Percentiles rank a stretch among this genome's conserved stretches.
Evolutionary conservation across 2,797 vertebrate species (phyloP).

Genomic region (Coendou prehensilis): DNA sequence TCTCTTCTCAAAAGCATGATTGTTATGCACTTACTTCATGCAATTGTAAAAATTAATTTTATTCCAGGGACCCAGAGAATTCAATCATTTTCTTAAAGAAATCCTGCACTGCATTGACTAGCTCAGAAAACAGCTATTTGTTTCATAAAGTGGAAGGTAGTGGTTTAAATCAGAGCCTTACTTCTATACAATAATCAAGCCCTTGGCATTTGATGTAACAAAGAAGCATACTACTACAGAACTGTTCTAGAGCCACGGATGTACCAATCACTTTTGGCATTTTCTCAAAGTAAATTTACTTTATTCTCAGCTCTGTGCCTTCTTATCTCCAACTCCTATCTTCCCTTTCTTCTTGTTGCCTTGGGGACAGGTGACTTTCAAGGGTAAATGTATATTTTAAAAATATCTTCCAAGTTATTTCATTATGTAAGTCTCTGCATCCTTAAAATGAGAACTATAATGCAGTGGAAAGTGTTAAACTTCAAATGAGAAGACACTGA

Average conservation of each 20-base stretch:
- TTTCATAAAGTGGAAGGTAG: conserved; percentile 4
- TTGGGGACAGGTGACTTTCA: not conserved
- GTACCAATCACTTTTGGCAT: not conserved
- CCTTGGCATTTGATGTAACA: not conserved
- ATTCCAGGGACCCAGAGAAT: conserved; percentile 38
- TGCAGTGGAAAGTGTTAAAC: not conserved
- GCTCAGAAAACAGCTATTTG: conserved; percentile 63
- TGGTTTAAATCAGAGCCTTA: conserved; percentile 4
- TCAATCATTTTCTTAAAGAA: conserved; percentile 48
- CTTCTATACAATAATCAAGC: not conserved
- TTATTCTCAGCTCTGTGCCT: not conserved
- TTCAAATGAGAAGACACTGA: not conserved
- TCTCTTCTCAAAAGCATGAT: not conserved
- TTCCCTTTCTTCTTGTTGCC: not conserved
- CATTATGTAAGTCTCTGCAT: not conserved
- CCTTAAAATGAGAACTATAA: not conserved
- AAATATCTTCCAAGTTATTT: not conserved
- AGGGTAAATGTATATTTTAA: not conserved
- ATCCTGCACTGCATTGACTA: not conserved
- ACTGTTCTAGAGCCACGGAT: not conserved
- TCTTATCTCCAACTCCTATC: not conserved
- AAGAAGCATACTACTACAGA: not conserved
- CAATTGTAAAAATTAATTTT: conserved; percentile 72
- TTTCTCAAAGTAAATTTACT: conserved; percentile 31
- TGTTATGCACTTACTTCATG: conserved; percentile 48